Conservation (phyloP, 2,113 vertebrate genomes). For the Seriola quinqueradiata region DNA sequence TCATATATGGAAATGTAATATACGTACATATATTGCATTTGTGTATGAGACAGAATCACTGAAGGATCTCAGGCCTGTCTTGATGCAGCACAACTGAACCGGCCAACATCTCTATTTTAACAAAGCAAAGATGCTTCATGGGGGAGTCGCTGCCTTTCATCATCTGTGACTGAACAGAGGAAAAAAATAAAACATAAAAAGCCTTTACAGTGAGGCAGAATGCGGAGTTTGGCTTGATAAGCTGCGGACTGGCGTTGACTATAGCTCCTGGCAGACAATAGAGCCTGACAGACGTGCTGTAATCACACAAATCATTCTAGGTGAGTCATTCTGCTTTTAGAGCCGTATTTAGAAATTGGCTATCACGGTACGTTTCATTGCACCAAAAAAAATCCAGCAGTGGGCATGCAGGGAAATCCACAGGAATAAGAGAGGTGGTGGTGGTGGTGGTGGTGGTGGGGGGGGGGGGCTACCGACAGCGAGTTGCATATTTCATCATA, state of each 20-base stretch:
- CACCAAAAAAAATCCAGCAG: conserved; percentile 1
- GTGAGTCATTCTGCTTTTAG: conserved; percentile 62
- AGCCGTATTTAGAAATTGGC: conserved; percentile 52
- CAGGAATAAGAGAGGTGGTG: neutral
- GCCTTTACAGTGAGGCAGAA: conserved; percentile 26
- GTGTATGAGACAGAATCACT: neutral
- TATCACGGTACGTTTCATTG: conserved; percentile 23
- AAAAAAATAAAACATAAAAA: neutral
- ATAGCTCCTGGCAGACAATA: conserved; percentile 60
- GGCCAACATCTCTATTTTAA: conserved; percentile 20
- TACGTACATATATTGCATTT: too few relatives aligned
- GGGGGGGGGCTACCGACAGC: neutral
- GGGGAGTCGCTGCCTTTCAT: conserved; percentile 26
- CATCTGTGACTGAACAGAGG: neutral
- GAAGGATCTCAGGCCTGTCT: neutral
- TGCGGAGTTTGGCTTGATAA: conserved; percentile 54
- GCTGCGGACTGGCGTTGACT: conserved; percentile 44
- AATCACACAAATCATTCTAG: conserved; percentile 57
- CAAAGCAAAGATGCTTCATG: conserved; percentile 16
- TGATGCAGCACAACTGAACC: neutral
- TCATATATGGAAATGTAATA: too few relatives aligned
- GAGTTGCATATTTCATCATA: conserved; percentile 1
- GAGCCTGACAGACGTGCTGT: conserved; percentile 50
- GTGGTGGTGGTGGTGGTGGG: neutral
- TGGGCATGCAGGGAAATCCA: conserved; percentile 23